Conservation (phyloP, 1,140 invertebrate genomes). For the Adoxophyes honmai region DNA sequence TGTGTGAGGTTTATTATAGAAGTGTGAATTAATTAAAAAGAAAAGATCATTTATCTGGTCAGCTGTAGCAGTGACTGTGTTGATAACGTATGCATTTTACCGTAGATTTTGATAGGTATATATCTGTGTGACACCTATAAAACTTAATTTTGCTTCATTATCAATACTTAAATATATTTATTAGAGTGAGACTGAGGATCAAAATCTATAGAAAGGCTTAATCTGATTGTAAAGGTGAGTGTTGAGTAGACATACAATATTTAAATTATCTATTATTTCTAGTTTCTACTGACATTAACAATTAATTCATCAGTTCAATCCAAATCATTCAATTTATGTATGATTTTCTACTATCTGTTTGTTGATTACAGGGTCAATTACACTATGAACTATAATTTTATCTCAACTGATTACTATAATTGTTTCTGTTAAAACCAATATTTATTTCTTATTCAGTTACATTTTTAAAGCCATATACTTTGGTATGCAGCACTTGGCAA, state of each 20-base stretch:
- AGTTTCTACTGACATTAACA: neutral
- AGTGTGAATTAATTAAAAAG: neutral
- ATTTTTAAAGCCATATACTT: too few relatives aligned
- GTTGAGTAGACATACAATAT: too few relatives aligned
- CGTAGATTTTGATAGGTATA: neutral
- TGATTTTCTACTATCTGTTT: neutral
- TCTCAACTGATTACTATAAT: too few relatives aligned
- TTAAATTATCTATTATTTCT: too few relatives aligned
- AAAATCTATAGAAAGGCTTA: neutral
- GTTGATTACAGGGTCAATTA: neutral
- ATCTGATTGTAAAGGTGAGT: slow-evolving; percentile 2
- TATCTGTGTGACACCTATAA: too few relatives aligned
- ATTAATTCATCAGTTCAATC: neutral
- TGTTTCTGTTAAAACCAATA: too few relatives aligned
- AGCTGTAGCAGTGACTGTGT: slow-evolving; percentile 12
- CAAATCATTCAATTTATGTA: neutral
- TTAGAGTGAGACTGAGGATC: neutral
- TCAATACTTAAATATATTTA: neutral
- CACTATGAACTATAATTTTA: neutral
- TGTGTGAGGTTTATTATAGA: slow-evolving; percentile 2
- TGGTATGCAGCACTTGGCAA: too few relatives aligned
- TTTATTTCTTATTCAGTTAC: too few relatives aligned
- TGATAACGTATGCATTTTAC: slow-evolving; percentile 1
- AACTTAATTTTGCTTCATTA: too few relatives aligned
- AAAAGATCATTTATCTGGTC: slow-evolving; percentile 2